phyloP scores from a whole-genome alignment of 2,888 invertebrate species.

The Parascotia fuliginaria region DNA sequence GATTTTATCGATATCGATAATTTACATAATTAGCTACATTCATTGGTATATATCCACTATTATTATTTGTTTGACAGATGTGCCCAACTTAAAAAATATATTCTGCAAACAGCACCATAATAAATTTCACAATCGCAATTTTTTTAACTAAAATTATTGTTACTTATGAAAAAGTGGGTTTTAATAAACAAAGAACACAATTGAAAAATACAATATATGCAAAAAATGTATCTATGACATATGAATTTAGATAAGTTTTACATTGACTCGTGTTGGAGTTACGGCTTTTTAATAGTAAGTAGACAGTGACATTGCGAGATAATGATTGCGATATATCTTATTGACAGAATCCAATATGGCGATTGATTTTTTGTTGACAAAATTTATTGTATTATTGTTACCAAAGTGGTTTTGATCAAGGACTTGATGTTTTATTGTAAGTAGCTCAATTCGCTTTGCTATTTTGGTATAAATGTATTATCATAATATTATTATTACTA shows the following conservation, averaged over 20 bases:
- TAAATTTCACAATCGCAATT: too few relatives aligned
- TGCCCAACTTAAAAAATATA: too few relatives aligned
- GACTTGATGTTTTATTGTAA: not conserved
- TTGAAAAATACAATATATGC: conserved; percentile 22
- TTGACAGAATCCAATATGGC: conserved; percentile 16
- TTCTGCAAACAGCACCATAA: too few relatives aligned
- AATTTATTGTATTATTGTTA: conserved; percentile 7
- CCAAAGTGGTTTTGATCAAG: conserved; percentile 1
- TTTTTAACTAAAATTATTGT: too few relatives aligned
- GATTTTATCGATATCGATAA: conserved; percentile 23
- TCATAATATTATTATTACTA: too few relatives aligned
- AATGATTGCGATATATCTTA: conserved; percentile 28
- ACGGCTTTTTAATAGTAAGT: conserved; percentile 9
- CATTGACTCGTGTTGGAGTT: conserved; percentile 20
- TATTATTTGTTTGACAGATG: not conserved
- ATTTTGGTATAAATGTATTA: not conserved
- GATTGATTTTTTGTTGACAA: conserved; percentile 14
- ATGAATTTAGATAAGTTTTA: too few relatives aligned
- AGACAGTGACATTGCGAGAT: conserved; percentile 22
- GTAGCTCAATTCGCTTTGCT: conserved; percentile 4
- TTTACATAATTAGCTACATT: not conserved
- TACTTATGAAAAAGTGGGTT: too few relatives aligned
- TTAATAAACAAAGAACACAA: too few relatives aligned
- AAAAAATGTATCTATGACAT: conserved; percentile 10
- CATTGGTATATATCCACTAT: conserved; percentile 1